Evolutionary conservation across 1,140 invertebrate genomes (phyloP).

Genomic region (Sycophaga agraensis): DNA sequence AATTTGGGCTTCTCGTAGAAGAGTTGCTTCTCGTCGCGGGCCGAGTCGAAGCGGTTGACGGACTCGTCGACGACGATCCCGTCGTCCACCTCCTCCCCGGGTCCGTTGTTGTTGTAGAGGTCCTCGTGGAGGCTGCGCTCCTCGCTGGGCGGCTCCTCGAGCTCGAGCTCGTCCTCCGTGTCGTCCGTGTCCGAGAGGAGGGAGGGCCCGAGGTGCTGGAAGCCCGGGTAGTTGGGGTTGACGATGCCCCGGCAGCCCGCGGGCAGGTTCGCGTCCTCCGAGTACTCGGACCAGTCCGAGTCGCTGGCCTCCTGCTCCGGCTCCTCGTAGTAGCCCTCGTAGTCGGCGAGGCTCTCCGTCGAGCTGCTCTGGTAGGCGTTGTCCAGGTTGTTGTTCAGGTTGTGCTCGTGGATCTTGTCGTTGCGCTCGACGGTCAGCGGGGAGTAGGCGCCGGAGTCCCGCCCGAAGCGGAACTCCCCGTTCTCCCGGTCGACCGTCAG

Average conservation of each 20-base stretch:
- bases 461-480: conserved; percentile 45
- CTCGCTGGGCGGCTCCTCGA: not conserved
- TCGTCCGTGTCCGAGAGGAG: conserved; percentile 55
- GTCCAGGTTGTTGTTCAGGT: conserved; percentile 51
- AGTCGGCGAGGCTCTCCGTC: conserved; percentile 52
- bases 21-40: conserved; percentile 44
- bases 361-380: conserved; percentile 45
- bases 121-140: conserved; percentile 40
- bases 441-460: conserved; percentile 51
- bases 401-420: conserved; percentile 39
- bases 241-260: conserved; percentile 65
- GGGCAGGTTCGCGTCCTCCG: conserved; percentile 48
- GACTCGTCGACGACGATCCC: conserved; percentile 57
- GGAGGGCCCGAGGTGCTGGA: conserved; percentile 54
- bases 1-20: conserved; percentile 65
- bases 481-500: conserved; percentile 1
- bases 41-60: conserved; percentile 1
- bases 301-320: conserved; percentile 37
- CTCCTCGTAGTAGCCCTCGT: conserved; percentile 48
- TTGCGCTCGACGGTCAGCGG: conserved; percentile 47
- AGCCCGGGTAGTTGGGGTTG: conserved; percentile 78
- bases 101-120: not conserved
- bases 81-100: conserved; percentile 52
- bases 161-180: conserved; percentile 56
- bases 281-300: conserved; percentile 54